A percentile compares a stretch with the other conserved stretches of the same genome.
These are phyloP conservation scores for Ibycter americanus DNA, from an alignment of 2,797 vertebrate species.

Conservation along the genomic window DNA sequence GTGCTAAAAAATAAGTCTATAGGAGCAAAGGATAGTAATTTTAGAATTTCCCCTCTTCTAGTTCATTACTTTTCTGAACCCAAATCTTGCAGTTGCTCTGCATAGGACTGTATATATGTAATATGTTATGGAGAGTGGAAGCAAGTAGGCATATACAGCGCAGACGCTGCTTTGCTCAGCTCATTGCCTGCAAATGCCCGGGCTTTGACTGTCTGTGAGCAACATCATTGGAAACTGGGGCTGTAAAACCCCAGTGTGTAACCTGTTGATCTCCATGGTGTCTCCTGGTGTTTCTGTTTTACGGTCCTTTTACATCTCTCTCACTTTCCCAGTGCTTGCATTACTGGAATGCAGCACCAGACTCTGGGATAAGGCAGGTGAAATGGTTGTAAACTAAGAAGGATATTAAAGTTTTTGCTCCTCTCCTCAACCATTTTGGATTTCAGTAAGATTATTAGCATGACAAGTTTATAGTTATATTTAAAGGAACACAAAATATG, in stretches of 20 bases:
- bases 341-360: neutral
- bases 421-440: neutral
- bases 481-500: neutral
- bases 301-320: neutral
- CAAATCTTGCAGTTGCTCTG: neutral
- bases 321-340: neutral
- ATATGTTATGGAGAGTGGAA: neutral
- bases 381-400: neutral
- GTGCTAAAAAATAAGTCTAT: neutral
- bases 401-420: neutral
- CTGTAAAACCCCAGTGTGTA: neutral
- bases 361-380: neutral
- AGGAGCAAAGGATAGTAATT: neutral
- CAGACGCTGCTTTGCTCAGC: neutral
- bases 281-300: neutral
- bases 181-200: neutral
- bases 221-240: neutral
- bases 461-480: neutral
- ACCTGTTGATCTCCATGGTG: neutral
- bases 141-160: fast-evolving
- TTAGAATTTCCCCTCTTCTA: neutral
- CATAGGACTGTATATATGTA: fast-evolving
- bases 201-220: neutral
- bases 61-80: neutral
- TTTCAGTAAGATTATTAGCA: neutral